Percentiles rank a stretch among this genome's conserved stretches.
phyloP scores from a whole-genome alignment of 2,888 invertebrate species.

The Folsomia manolachei region DNA sequence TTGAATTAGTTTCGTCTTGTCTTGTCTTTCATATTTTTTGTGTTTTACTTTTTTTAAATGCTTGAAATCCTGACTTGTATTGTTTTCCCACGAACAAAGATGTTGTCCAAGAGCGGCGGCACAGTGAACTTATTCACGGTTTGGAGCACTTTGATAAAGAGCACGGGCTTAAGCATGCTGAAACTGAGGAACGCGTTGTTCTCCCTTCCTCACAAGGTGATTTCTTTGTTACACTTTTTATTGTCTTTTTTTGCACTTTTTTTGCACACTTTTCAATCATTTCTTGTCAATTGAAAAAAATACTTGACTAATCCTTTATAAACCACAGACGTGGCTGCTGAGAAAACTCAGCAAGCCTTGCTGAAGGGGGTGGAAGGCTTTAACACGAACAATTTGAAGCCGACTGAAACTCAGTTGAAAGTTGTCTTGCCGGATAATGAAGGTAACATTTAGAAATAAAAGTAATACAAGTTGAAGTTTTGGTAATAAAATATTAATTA shows the following conservation, averaged over 20 bases:
- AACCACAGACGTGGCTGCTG: conserved; percentile 75
- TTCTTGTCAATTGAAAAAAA: neutral
- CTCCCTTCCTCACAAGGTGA: conserved; percentile 80
- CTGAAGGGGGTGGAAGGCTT: conserved; percentile 83
- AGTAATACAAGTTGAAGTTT: neutral
- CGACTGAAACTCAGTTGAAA: conserved; percentile 88
- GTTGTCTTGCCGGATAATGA: conserved; percentile 90
- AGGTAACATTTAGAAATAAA: conserved; percentile 61
- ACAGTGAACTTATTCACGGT: conserved; percentile 71
- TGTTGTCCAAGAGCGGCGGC: conserved; percentile 71
- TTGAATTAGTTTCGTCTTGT: too few relatives aligned
- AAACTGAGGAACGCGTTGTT: conserved; percentile 76
- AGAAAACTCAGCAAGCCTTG: conserved; percentile 77
- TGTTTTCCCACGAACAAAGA: conserved; percentile 54
- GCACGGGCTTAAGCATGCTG: conserved; percentile 70
- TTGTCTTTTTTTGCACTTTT: conserved; percentile 1
- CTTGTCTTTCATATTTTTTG: too few relatives aligned
- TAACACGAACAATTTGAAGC: conserved; percentile 78
- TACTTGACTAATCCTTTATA: neutral
- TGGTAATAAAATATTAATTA: neutral
- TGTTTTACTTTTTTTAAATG: conserved; percentile 13
- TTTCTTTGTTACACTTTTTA: conserved; percentile 13
- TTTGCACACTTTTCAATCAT: too few relatives aligned
- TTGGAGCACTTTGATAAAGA: conserved; percentile 71
- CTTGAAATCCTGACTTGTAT: neutral